A percentile compares a stretch with the other conserved stretches of the same genome.
These are phyloP conservation scores for Orchesella flavescens DNA, from an alignment of 2,888 invertebrate species.

Conservation along the genomic window DNA sequence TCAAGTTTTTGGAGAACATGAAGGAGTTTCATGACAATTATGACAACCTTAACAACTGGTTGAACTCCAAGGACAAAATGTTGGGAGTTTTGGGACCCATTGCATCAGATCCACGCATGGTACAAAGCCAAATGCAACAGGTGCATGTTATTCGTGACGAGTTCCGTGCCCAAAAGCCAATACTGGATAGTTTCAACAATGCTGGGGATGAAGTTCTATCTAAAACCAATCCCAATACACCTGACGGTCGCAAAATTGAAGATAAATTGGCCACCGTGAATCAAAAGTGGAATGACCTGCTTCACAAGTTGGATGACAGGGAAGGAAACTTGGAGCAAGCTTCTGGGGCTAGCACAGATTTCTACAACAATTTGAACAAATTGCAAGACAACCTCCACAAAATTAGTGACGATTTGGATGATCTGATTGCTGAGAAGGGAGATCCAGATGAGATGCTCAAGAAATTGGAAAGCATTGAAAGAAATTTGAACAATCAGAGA, in stretches of 20 bases:
- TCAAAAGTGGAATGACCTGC: slow-evolving; percentile 85
- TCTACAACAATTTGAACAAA: slow-evolving; percentile 89
- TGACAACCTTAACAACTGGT: slow-evolving; percentile 91
- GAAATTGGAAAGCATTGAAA: slow-evolving; percentile 88
- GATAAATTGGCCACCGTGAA: slow-evolving; percentile 80
- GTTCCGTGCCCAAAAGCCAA: slow-evolving; percentile 93
- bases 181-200: slow-evolving; percentile 87
- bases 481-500: slow-evolving; percentile 90
- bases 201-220: slow-evolving; percentile 85
- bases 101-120: slow-evolving; percentile 95
- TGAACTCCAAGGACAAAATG: slow-evolving; percentile 96
- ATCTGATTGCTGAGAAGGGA: slow-evolving; percentile 82
- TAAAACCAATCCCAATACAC: slow-evolving; percentile 77
- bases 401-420: slow-evolving; percentile 90
- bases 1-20: slow-evolving; percentile 80
- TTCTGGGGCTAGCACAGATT: slow-evolving; percentile 92
- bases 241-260: slow-evolving; percentile 81
- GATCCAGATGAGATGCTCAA: slow-evolving; percentile 90
- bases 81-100: slow-evolving; percentile 95
- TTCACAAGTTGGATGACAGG: slow-evolving; percentile 87
- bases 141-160: slow-evolving; percentile 91
- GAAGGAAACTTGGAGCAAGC: slow-evolving; percentile 91
- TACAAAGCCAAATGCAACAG: slow-evolving; percentile 94
- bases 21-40: slow-evolving; percentile 95
- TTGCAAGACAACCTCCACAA: slow-evolving; percentile 89